Evolutionary conservation across 2,888 invertebrate genomes (phyloP), one percentile per base, ranked within the genome.

Genomic region (Diadromus collaris): DNA sequence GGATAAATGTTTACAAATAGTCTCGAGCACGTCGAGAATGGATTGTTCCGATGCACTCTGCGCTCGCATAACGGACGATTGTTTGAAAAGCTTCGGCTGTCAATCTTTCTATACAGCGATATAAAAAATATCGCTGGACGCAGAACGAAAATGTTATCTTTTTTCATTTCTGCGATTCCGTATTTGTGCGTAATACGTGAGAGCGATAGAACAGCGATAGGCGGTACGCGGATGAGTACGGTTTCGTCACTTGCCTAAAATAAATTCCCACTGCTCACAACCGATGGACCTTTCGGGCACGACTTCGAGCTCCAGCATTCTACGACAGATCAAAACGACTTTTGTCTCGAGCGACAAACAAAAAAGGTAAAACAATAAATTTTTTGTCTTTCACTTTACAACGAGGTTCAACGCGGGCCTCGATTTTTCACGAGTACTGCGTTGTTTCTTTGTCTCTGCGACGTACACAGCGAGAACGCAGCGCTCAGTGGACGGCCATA

Each of bases 251-350:
- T 95, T 93, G 97, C 98, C 98, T 93, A 98, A 92, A 91, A 97
- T 95, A 92, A 99, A 98, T 93, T 99, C 98, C 98, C 98, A 98
- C 93, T 97, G 96, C 92, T 98, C 98, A 92, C 97, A 97, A 92
- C 98, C 97, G 90, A 99, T 94, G 88, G 97, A 97, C 89, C 96
- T 95, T 93, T 98, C 98, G 87, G 98, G 98, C 91, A 97, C 95
- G 89, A 99, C 97, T 94, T 99, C 98, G 91, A 99, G 94, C 92
- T 98, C 98, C 93, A 99, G 94, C 98, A 99, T 99, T 92, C 81
- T 83, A 82, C 73, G 65, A 56, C 76, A 16, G 58, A 19, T 41
- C 71, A 34, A 27, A 58, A 67, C 58, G 73, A 38, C 69, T 63
- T 65, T 60, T 78, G 73, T 81, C 68, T 67, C 68, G 29, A 56